A percentile compares a stretch with the other conserved stretches of the same genome.
Evolutionary conservation across 2,888 invertebrate genomes (phyloP).

Genomic region (Cartodere bifasciata): DNA sequence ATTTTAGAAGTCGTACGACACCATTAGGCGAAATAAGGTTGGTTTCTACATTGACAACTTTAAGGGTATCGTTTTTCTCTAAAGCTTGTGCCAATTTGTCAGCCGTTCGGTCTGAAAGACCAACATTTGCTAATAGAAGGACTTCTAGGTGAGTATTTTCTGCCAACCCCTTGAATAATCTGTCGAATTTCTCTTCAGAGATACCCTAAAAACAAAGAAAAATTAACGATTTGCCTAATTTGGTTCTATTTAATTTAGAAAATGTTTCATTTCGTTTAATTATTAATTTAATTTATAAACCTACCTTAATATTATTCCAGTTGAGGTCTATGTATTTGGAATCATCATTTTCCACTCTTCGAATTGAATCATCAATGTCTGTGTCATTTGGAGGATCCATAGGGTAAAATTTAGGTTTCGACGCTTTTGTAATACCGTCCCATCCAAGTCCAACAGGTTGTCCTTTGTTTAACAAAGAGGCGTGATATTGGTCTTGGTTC

Average conservation of each 20-base stretch:
- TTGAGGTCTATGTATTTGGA: conserved; percentile 82
- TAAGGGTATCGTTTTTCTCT: conserved; percentile 62
- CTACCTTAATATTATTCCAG: conserved; percentile 98
- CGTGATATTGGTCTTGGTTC: conserved; percentile 99
- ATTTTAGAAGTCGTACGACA: conserved; percentile 73
- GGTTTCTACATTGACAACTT: conserved; percentile 87
- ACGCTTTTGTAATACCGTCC: conserved; percentile 91
- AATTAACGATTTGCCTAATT: neutral
- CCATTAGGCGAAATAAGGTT: conserved; percentile 90
- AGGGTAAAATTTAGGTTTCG: conserved; percentile 80
- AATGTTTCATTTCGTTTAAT: conserved; percentile 3
- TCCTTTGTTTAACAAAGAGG: conserved; percentile 84
- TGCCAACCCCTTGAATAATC: conserved; percentile 77
- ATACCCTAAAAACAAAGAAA: conserved; percentile 61
- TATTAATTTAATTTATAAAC: neutral
- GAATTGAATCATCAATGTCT: conserved; percentile 86
- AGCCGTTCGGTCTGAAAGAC: conserved; percentile 81
- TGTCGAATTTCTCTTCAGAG: conserved; percentile 87
- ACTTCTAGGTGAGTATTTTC: conserved; percentile 85
- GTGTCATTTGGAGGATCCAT: conserved; percentile 95
- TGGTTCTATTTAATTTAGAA: neutral
- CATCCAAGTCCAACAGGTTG: conserved; percentile 82
- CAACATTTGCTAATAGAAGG: conserved; percentile 86
- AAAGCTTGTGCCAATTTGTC: conserved; percentile 71
- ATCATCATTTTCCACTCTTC: conserved; percentile 82